Evolutionary conservation across 2,797 vertebrate species (phyloP).

Genomic region (Phaenicophaeus curvirostris): DNA sequence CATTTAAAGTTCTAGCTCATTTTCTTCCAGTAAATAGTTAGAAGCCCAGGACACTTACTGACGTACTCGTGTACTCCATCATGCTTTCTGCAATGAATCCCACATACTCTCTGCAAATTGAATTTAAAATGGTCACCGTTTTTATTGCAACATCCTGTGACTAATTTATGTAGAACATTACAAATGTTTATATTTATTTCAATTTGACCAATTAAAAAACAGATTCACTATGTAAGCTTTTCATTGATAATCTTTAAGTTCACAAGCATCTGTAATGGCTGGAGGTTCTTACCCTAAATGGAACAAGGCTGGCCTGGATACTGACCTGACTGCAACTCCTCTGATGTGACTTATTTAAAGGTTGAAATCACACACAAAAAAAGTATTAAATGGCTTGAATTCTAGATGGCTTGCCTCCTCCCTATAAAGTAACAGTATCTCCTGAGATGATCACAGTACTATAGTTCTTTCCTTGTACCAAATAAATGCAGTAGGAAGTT

Average conservation of each 20-base stretch:
- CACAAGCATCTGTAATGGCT: neutral
- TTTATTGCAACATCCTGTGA: neutral
- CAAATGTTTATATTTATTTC: neutral
- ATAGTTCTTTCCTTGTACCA: conserved; percentile 6
- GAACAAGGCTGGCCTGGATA: neutral
- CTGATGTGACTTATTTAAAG: neutral
- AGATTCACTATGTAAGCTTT: neutral
- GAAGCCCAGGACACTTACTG: neutral
- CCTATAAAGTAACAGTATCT: conserved; percentile 29
- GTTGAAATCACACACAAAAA: neutral
- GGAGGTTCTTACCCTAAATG: neutral
- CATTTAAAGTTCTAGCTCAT: conserved; percentile 1
- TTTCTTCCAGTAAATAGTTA: neutral
- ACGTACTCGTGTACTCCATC: neutral
- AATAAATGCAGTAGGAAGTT: conserved; percentile 46
- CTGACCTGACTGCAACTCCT: neutral
- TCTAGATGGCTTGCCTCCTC: conserved; percentile 21
- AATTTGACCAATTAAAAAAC: neutral
- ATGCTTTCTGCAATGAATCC: neutral
- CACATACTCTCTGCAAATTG: neutral
- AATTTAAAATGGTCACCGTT: neutral
- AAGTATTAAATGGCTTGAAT: neutral
- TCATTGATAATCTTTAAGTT: neutral
- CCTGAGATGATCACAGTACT: neutral
- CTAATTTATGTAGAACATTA: neutral